These are phyloP conservation scores for Ephialtes manifestator DNA, from an alignment of 2,888 invertebrate genomes.

Conservation along the genomic window DNA sequence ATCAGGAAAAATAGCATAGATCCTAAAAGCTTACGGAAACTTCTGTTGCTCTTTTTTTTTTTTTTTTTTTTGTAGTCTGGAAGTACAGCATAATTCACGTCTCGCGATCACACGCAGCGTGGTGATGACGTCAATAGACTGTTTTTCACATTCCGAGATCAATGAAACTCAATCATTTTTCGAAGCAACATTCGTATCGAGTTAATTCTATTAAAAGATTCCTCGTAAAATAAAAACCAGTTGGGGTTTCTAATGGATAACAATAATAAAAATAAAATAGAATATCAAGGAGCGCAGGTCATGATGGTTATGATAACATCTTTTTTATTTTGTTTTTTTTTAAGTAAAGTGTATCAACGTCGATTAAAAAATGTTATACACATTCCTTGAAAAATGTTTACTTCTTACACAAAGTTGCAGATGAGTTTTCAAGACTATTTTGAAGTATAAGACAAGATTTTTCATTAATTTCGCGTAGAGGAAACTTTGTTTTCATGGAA, in stretches of 20 bases:
- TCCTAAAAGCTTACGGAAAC: not conserved
- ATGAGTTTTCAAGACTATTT: too few species aligned
- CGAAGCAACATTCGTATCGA: not conserved
- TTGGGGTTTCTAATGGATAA: not conserved
- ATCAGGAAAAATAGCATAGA: not conserved
- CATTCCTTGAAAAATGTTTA: too few species aligned
- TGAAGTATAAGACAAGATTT: too few species aligned
- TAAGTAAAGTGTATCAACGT: too few species aligned
- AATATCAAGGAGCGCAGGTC: not conserved
- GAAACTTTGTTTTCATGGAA: too few species aligned
- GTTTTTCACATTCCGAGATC: not conserved
- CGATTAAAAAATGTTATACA: too few species aligned
- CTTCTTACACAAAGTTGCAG: too few species aligned
- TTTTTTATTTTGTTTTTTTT: not conserved
- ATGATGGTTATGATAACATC: not conserved
- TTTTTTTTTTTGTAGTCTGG: not conserved
- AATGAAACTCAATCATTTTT: constrained; percentile 22
- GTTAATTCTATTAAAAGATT: constrained; percentile 7
- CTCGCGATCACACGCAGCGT: not conserved
- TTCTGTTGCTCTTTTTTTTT: not conserved
- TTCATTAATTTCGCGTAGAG: too few species aligned
- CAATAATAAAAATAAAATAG: not conserved
- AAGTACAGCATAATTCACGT: not conserved
- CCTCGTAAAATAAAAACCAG: not conserved
- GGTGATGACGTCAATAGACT: constrained; percentile 3